Conservation (phyloP, 2,888 invertebrate species). For the Campaea margaritaria region DNA sequence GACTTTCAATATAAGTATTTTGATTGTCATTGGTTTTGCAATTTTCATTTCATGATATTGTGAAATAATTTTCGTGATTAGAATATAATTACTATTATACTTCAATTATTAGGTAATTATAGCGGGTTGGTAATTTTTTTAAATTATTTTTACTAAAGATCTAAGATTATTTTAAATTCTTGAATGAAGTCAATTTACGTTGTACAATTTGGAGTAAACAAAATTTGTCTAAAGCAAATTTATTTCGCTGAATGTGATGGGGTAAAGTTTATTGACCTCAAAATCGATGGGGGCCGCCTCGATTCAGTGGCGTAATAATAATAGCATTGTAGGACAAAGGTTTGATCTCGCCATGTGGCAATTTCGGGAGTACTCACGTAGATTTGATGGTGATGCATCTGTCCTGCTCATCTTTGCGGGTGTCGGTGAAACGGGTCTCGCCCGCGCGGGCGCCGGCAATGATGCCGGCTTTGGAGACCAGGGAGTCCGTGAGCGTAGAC, state of each 20-base stretch:
- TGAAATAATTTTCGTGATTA: background rate
- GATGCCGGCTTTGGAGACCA: conserved; percentile 99
- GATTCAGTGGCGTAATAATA: conserved; percentile 18
- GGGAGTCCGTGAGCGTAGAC: conserved; percentile 99
- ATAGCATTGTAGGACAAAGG: conserved; percentile 33
- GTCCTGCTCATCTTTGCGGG: conserved; percentile 99
- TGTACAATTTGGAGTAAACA: conserved; percentile 3
- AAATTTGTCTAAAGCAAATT: background rate
- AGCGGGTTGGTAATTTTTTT: too few relatives aligned
- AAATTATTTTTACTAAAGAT: too few relatives aligned
- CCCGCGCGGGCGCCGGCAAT: conserved; percentile 99
- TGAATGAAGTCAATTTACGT: background rate
- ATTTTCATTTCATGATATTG: background rate
- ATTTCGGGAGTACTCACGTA: conserved; percentile 89
- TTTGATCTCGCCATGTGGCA: conserved; percentile 57
- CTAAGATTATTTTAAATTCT: background rate
- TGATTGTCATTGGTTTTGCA: background rate
- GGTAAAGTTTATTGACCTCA: conserved; percentile 47
- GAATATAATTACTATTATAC: too few relatives aligned
- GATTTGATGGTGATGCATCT: conserved; percentile 99
- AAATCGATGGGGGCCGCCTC: too few relatives aligned
- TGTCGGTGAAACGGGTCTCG: conserved; percentile 99
- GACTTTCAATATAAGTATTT: background rate
- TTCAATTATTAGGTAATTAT: too few relatives aligned
- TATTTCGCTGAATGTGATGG: conserved; percentile 3